phyloP scores from a whole-genome alignment of 37 sponge, comb jelly and placozoan genomes.

The Amphimedon queenslandica region DNA sequence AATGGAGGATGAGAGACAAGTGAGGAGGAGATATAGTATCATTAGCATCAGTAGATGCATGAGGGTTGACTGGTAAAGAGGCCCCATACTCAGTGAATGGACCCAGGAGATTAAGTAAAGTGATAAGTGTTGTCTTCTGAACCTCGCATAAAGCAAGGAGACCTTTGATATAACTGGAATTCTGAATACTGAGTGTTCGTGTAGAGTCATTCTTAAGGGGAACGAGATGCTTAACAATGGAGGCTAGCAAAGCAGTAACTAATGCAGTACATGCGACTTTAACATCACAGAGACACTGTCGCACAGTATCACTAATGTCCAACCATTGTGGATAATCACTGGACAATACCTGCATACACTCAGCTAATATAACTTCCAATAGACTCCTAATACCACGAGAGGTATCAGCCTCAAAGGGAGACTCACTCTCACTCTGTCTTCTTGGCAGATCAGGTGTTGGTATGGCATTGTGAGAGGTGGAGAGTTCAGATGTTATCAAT shows the following conservation, averaged over 20 bases:
- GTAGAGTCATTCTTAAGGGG: not conserved
- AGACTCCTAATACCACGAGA: constrained; percentile 17
- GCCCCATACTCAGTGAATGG: not conserved
- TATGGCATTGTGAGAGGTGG: not conserved
- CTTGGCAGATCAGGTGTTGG: not conserved
- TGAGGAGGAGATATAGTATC: not conserved
- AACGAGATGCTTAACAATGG: not conserved
- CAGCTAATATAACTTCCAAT: constrained; percentile 26
- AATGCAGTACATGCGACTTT: constrained; percentile 9
- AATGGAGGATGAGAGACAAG: not conserved
- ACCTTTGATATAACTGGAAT: constrained; percentile 37
- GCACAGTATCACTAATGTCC: constrained; percentile 14
- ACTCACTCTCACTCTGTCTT: not conserved
- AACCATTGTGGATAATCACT: constrained; percentile 28
- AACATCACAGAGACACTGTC: constrained; percentile 17
- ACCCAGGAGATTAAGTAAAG: not conserved
- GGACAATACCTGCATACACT: constrained; percentile 16
- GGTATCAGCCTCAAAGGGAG: not conserved
- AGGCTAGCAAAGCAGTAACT: not conserved
- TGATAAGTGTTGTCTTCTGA: constrained; percentile 12
- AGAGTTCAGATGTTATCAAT: not conserved
- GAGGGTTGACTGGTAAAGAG: not conserved
- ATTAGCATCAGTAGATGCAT: not conserved
- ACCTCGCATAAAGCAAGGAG: constrained; percentile 59
- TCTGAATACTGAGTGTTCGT: constrained; percentile 2